These are phyloP conservation scores for Fragum sueziense DNA, from an alignment of 2,888 invertebrate species.

Conservation along the genomic window DNA sequence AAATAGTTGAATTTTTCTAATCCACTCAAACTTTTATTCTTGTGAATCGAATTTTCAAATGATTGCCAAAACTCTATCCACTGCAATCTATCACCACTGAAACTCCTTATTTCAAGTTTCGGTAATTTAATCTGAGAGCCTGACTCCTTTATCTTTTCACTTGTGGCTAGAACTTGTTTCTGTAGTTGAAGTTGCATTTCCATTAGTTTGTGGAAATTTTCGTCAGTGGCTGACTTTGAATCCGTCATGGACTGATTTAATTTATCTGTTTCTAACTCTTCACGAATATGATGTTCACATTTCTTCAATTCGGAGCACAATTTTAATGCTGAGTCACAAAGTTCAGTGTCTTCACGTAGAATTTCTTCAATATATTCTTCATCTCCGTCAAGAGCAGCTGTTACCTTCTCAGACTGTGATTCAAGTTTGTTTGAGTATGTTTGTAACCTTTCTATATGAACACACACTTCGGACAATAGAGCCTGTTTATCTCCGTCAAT, in stretches of 20 bases:
- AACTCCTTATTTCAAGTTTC: constrained; percentile 8
- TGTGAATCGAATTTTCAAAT: too few species aligned
- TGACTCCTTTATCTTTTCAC: neutral
- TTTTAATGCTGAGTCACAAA: neutral
- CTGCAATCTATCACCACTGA: constrained; percentile 22
- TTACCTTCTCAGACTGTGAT: constrained; percentile 8
- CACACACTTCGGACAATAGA: neutral
- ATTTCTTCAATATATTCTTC: neutral
- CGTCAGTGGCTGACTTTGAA: neutral
- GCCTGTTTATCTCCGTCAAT: neutral
- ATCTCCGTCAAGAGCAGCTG: neutral
- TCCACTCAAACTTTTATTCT: neutral
- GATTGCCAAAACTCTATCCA: too few species aligned
- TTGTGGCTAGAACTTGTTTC: neutral
- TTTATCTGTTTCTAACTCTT: too few species aligned
- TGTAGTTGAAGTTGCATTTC: neutral
- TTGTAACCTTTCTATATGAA: neutral
- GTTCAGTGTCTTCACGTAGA: constrained; percentile 3
- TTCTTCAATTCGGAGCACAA: neutral
- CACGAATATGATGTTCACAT: neutral
- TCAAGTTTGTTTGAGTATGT: neutral
- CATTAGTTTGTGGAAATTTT: neutral
- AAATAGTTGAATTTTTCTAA: constrained; percentile 22
- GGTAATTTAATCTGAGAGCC: constrained; percentile 13
- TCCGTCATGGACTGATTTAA: neutral